These are phyloP conservation scores for Mya arenaria DNA, from an alignment of 1,140 invertebrate genomes.

Conservation along the genomic window DNA sequence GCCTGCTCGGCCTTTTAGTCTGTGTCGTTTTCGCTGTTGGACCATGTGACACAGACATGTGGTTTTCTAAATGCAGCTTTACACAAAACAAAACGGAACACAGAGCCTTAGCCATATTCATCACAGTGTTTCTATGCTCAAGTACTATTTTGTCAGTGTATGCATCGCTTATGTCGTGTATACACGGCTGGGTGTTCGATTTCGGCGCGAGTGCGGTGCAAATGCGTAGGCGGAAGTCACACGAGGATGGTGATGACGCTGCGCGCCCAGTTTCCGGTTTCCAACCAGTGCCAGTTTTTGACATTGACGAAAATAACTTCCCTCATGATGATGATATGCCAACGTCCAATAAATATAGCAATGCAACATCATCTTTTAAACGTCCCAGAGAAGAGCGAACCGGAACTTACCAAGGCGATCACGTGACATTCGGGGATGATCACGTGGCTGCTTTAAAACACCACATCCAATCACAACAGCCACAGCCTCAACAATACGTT, in stretches of 20 bases:
- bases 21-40: conserved; percentile 53
- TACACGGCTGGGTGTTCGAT: conserved; percentile 54
- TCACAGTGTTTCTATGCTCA: conserved; percentile 36
- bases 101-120: conserved; percentile 33
- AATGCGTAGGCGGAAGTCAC: conserved; percentile 1
- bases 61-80: conserved; percentile 51
- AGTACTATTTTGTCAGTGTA: conserved; percentile 29
- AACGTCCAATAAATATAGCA: conserved; percentile 20
- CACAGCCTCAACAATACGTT: conserved; percentile 41
- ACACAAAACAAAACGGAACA: conserved; percentile 26
- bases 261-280: conserved; percentile 33
- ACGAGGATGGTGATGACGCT: conserved; percentile 1
- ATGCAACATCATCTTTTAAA: conserved; percentile 45
- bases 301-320: conserved; percentile 28
- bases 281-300: conserved; percentile 38
- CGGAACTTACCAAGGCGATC: neutral
- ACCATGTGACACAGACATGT: conserved; percentile 42
- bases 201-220: conserved; percentile 35
- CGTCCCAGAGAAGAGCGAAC: conserved; percentile 17
- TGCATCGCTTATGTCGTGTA: conserved; percentile 47
- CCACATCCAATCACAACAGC: conserved; percentile 20
- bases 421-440: neutral
- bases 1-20: conserved; percentile 34
- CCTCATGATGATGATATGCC: neutral
- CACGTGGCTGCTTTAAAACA: conserved; percentile 13